These are phyloP conservation scores for Ammodytes dubius DNA, from an alignment of 2,113 vertebrate genomes.

Conservation along the genomic window DNA sequence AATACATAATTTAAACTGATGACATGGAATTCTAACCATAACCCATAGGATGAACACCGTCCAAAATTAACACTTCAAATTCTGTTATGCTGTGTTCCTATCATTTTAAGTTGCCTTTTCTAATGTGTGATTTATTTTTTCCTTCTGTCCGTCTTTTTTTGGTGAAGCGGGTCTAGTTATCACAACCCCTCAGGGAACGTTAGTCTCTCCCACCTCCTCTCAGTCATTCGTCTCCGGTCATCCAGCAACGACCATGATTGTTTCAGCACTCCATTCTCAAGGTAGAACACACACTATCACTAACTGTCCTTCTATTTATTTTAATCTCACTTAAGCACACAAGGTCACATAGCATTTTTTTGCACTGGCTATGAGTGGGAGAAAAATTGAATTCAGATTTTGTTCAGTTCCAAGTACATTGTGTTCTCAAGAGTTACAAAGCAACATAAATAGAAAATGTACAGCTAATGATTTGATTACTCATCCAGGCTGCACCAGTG, in stretches of 20 bases:
- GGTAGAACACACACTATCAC: slow-evolving; percentile 57
- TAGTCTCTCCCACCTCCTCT: slow-evolving; percentile 94
- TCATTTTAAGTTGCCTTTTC: background rate
- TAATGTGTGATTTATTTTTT: background rate
- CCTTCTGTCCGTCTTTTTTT: background rate
- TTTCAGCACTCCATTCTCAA: slow-evolving; percentile 89
- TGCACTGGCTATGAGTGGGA: background rate
- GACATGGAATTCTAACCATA: background rate
- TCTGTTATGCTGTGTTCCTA: background rate
- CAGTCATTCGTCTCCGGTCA: slow-evolving; percentile 94
- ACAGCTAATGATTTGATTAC: slow-evolving; percentile 10
- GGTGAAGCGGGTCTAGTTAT: slow-evolving; percentile 94
- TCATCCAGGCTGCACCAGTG: slow-evolving; percentile 5
- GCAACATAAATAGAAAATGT: slow-evolving; percentile 16
- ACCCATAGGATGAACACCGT: background rate
- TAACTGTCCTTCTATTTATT: background rate
- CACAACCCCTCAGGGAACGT: slow-evolving; percentile 94
- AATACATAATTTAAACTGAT: background rate
- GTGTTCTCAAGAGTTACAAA: slow-evolving; percentile 3
- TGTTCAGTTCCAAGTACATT: slow-evolving; percentile 8
- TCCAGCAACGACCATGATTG: slow-evolving; percentile 93
- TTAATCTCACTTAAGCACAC: background rate
- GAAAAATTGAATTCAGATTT: background rate
- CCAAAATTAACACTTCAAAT: background rate
- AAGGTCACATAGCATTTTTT: background rate